These are phyloP conservation scores for Pandemis corylana DNA, from an alignment of 2,888 invertebrate species.

Conservation along the genomic window DNA sequence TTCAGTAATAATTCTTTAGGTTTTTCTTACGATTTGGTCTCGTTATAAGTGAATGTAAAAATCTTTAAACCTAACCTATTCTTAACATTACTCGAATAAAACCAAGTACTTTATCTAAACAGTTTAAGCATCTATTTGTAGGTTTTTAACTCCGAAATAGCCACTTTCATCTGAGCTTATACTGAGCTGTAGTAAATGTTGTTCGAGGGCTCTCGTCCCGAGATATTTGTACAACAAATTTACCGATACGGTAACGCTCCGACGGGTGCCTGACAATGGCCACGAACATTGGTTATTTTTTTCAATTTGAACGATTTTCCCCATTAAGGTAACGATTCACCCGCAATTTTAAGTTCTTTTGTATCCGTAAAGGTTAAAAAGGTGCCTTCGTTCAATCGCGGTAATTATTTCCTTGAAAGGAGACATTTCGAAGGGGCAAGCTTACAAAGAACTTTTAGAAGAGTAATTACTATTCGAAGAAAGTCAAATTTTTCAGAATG, in stretches of 20 bases:
- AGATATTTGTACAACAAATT: conserved; percentile 27
- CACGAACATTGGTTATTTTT: conserved; percentile 44
- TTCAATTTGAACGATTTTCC: conserved; percentile 53
- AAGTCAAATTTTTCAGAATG: conserved; percentile 18
- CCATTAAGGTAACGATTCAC: conserved; percentile 61
- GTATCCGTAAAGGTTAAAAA: conserved; percentile 54
- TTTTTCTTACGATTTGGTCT: no score
- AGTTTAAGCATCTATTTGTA: neutral
- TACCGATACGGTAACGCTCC: conserved; percentile 3
- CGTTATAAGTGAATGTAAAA: no score
- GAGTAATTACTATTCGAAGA: conserved; percentile 37
- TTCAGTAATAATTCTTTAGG: no score
- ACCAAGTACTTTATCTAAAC: neutral
- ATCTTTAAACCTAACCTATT: neutral
- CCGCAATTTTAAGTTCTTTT: conserved; percentile 58
- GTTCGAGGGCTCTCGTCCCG: neutral
- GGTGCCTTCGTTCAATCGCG: conserved; percentile 63
- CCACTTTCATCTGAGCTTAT: neutral
- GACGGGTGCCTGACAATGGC: neutral
- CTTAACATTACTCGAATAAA: neutral
- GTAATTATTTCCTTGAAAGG: conserved; percentile 67
- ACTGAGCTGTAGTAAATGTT: conserved; percentile 14
- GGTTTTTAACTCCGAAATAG: neutral
- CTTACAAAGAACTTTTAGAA: conserved; percentile 51
- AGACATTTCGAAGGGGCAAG: conserved; percentile 53